Conservation (phyloP, 2,888 invertebrate genomes). For the Eupithecia insigniata region DNA sequence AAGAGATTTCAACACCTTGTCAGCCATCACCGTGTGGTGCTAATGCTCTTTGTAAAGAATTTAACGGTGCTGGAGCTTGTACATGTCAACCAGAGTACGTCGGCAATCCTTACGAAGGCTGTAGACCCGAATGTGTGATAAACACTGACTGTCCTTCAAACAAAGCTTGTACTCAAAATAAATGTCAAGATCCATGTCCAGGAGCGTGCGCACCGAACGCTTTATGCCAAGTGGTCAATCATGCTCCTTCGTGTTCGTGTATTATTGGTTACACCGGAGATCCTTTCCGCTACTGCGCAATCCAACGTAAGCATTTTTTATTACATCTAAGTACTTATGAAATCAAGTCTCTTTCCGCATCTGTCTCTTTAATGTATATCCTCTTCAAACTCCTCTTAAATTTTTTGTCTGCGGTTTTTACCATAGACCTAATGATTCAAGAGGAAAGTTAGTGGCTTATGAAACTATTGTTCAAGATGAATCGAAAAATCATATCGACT, state of each 20-base stretch:
- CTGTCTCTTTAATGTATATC: neutral
- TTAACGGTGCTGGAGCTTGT: constrained; percentile 86
- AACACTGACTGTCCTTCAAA: constrained; percentile 89
- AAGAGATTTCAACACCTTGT: constrained; percentile 82
- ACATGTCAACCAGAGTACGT: constrained; percentile 87
- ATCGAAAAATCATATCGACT: too few species aligned
- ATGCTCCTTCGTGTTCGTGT: constrained; percentile 88
- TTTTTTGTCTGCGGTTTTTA: neutral
- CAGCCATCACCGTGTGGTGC: constrained; percentile 87
- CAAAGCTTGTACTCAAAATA: constrained; percentile 88
- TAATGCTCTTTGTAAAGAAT: constrained; percentile 86
- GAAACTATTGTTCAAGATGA: too few species aligned
- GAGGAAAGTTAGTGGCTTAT: too few species aligned
- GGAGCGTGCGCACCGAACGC: constrained; percentile 91
- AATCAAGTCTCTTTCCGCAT: neutral
- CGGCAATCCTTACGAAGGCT: constrained; percentile 91
- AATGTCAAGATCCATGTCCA: constrained; percentile 90
- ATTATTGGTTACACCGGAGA: constrained; percentile 88
- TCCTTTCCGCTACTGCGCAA: constrained; percentile 87
- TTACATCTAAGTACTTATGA: neutral
- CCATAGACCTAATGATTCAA: neutral
- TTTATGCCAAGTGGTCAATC: constrained; percentile 88
- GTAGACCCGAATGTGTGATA: constrained; percentile 88
- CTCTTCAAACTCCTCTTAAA: neutral
- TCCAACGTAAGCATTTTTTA: constrained; percentile 80